Evolutionary conservation across 2,797 vertebrate genomes (phyloP).

Genomic region (Gymnoscopelus braueri): DNA sequence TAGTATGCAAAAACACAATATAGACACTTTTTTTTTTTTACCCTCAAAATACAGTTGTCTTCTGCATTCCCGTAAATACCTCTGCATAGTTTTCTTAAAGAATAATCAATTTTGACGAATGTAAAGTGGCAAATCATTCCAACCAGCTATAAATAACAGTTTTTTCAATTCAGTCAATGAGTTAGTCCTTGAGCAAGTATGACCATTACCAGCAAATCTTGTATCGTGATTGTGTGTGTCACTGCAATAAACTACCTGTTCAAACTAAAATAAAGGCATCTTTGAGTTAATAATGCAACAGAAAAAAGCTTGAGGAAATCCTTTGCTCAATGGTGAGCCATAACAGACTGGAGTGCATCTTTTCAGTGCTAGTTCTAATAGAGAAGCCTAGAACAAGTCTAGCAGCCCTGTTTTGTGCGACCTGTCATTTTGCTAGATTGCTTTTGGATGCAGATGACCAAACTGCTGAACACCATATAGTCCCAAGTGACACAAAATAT

Average conservation of each 20-base stretch:
- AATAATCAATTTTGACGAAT: neutral
- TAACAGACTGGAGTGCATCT: constrained; percentile 6
- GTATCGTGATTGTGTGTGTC: neutral
- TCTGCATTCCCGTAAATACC: neutral
- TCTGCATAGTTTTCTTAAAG: constrained; percentile 3
- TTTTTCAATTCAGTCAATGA: neutral
- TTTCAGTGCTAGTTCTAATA: constrained; percentile 8
- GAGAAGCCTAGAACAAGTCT: constrained; percentile 7
- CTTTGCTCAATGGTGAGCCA: constrained; percentile 9
- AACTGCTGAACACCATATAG: neutral
- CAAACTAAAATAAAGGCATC: too few species aligned
- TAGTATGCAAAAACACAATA: too few species aligned
- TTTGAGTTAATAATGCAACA: neutral
- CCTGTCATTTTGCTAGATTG: constrained; percentile 7
- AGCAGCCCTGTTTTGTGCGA: constrained; percentile 8
- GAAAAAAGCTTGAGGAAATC: constrained; percentile 2
- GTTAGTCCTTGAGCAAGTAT: neutral
- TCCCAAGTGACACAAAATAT: too few species aligned
- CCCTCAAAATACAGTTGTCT: too few species aligned
- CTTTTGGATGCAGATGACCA: neutral
- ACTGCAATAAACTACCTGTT: neutral
- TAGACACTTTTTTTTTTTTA: too few species aligned
- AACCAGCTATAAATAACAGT: neutral
- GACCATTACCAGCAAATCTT: neutral
- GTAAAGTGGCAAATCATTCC: neutral